These are phyloP conservation scores for Abrostola triplasia DNA, from an alignment of 2,888 invertebrate species.

Conservation along the genomic window DNA sequence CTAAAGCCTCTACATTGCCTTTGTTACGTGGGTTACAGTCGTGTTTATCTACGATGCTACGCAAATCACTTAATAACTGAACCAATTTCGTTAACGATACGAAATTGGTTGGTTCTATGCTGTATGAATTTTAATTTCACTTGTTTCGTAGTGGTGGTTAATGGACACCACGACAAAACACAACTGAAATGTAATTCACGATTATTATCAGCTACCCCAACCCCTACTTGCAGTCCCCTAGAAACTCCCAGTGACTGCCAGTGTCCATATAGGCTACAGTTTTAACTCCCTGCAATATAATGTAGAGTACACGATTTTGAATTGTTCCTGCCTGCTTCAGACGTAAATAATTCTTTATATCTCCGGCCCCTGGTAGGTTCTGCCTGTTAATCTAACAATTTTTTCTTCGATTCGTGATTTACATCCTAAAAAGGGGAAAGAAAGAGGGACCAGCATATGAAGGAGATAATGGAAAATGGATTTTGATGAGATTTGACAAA, in stretches of 20 bases:
- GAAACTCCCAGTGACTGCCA: background rate
- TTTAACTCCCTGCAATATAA: background rate
- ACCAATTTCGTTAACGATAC: background rate
- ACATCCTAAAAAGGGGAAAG: too few species aligned
- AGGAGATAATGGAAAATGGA: too few species aligned
- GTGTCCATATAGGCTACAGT: background rate
- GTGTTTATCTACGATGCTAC: background rate
- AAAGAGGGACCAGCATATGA: too few species aligned
- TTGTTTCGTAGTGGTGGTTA: background rate
- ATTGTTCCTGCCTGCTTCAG: too few species aligned
- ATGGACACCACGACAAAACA: background rate
- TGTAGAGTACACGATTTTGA: too few species aligned
- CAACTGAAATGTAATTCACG: constrained; percentile 2
- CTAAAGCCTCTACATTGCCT: background rate
- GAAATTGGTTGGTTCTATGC: background rate
- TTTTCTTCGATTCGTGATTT: too few species aligned
- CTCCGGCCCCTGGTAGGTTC: too few species aligned
- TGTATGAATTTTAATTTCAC: background rate
- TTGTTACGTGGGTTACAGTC: background rate
- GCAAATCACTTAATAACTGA: background rate
- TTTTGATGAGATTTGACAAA: too few species aligned
- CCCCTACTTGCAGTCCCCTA: background rate
- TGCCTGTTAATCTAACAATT: too few species aligned
- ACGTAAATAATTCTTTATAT: too few species aligned
- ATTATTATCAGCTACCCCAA: background rate